A percentile compares a stretch with the other conserved stretches of the same genome.
Conservation (phyloP, 1,140 invertebrate species). For the Tetranychus urticae region DNA sequence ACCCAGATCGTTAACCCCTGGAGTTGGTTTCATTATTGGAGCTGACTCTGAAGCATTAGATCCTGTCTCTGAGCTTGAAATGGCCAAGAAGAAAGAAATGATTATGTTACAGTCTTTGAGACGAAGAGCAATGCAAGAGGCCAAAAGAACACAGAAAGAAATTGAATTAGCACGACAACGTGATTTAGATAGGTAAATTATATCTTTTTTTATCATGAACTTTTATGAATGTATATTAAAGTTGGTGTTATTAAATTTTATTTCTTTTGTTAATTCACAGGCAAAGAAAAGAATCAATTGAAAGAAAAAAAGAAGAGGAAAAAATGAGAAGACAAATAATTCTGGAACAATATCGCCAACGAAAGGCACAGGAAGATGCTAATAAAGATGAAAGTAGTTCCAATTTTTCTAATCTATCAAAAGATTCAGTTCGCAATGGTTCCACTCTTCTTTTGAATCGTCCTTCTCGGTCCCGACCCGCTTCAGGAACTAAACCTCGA, state of each 20-base stretch:
- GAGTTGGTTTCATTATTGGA: conserved; percentile 40
- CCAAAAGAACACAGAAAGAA: conserved; percentile 39
- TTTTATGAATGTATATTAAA: not conserved
- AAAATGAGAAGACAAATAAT: conserved; percentile 57
- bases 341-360: conserved; percentile 76
- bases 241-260: not conserved
- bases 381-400: conserved; percentile 6
- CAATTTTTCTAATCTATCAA: not conserved
- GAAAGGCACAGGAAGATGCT: conserved; percentile 78
- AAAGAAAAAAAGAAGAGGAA: conserved; percentile 71
- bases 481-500: conserved; percentile 9
- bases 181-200: conserved; percentile 25
- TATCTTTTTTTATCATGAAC: not conserved
- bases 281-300: conserved; percentile 54
- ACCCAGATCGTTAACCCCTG: conserved; percentile 8
- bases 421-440: not conserved
- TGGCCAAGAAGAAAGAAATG: conserved; percentile 66
- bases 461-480: not conserved
- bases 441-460: conserved; percentile 5
- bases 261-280: conserved; percentile 20
- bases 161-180: conserved; percentile 44
- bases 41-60: conserved; percentile 36
- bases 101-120: conserved; percentile 64
- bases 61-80: conserved; percentile 38
- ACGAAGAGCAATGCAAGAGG: conserved; percentile 58